These are phyloP conservation scores for Cryptotermes secundus DNA, from an alignment of 1,140 invertebrate species.

Conservation along the genomic window DNA sequence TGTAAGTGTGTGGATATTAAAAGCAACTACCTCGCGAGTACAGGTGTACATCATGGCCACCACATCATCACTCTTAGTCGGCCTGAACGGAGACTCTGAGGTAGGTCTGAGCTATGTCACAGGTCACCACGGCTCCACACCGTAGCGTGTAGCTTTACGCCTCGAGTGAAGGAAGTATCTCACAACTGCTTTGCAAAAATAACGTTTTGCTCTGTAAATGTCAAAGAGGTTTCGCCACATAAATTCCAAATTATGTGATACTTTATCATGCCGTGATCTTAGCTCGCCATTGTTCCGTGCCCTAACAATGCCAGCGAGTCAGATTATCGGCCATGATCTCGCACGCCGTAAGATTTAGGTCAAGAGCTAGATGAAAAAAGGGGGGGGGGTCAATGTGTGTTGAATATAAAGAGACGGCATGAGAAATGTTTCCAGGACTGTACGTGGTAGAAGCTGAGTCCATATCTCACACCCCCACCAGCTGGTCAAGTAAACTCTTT, in stretches of 20 bases:
- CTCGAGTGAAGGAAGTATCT: no score
- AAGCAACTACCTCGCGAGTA: no score
- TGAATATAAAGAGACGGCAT: neutral
- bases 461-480: neutral
- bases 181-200: neutral
- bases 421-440: neutral
- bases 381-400: neutral
- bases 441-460: neutral
- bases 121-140: no score
- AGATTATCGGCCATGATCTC: neutral
- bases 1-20: no score
- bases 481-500: neutral
- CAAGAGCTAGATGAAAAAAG: neutral
- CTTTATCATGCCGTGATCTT: neutral
- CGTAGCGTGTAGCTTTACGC: no score
- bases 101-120: no score
- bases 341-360: neutral
- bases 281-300: neutral
- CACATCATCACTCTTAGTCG: no score
- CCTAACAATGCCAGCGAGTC: neutral
- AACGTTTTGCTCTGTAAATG: neutral
- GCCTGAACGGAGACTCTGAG: no score
- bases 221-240: conserved; percentile 3
- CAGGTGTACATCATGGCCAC: no score
- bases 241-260: conserved; percentile 13